Evolutionary conservation across 2,888 invertebrate genomes (phyloP), one percentile per base, ranked within the genome.

Genomic region (Drosophila falleni): DNA sequence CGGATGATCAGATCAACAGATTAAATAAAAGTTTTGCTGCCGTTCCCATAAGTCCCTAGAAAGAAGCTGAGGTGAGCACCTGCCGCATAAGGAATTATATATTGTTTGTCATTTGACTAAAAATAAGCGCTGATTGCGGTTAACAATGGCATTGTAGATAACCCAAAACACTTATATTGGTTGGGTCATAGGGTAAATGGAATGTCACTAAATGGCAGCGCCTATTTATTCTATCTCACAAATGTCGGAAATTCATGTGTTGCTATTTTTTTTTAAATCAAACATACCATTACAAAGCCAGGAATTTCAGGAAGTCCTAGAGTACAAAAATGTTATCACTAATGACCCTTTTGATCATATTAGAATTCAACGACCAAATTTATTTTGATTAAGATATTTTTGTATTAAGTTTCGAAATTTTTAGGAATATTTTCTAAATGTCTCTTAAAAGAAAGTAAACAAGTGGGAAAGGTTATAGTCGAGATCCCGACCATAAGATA

Each of bases 141-240:
- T 84, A 84, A 89, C 79, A 82, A 87, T 87, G 89, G 85, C 86
- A 78, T 65, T 69, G 35, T 37, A 79, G 89, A 89, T 84, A 89
- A 65, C 39, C 74, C 42, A 16, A 47, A 68, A 61, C 56, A 53
- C 44, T 62, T 39, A 23, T 19, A 42, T 44, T 62, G 65, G 2
- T 19, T 19, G 19, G 19, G 5, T 16, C n/a, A 8, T 11, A 15
- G 37, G 50, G 33, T 61, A 4, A 49, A 41, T 56, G 26, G 47
- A 9, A 39, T 23, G 23, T 8, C 26, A 13, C 19, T 29, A 50
- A 49, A 35, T 35, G 31, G 23, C 13, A 26, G 16, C 3, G 33
- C 26, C 35, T 31, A 49, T 33, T 42, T 42, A 16, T 26, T 29
- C 11, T 13, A 16, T 37, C 47, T 53, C 33, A 46, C 41, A 61